A percentile compares a stretch with the other conserved stretches of the same genome.
phyloP scores from a whole-genome alignment of 2,888 invertebrate species.

The Biston betularia region DNA sequence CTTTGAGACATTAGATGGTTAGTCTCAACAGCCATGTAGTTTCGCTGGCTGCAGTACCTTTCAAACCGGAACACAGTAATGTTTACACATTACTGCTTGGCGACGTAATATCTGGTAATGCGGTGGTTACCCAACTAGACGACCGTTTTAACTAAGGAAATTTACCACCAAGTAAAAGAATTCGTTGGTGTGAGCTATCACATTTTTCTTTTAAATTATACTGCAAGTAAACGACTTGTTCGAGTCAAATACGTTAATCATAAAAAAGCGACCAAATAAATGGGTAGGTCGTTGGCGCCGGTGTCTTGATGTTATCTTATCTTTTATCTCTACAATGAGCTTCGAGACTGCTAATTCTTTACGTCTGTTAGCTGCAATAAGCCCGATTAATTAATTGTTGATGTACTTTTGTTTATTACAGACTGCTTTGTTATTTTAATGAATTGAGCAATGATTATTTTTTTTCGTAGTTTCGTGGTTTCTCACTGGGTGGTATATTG shows the following conservation, averaged over 20 bases:
- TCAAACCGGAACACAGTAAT: too few relatives aligned
- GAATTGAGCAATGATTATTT: not conserved
- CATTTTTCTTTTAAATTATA: constrained; percentile 17
- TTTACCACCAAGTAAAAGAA: too few relatives aligned
- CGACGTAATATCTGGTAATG: too few relatives aligned
- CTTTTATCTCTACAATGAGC: constrained; percentile 47
- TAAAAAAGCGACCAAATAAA: constrained; percentile 40
- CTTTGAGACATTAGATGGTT: too few relatives aligned
- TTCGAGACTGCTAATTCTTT: constrained; percentile 50
- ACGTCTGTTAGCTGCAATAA: constrained; percentile 45
- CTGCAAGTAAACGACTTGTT: not conserved
- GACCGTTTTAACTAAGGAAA: too few relatives aligned
- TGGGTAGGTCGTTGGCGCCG: constrained; percentile 49
- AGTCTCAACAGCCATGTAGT: too few relatives aligned
- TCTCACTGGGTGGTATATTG: too few relatives aligned
- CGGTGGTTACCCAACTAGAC: too few relatives aligned
- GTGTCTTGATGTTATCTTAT: constrained; percentile 50
- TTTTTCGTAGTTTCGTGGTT: not conserved
- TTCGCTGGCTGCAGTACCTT: too few relatives aligned
- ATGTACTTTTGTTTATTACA: constrained; percentile 35
- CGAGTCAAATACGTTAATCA: constrained; percentile 25
- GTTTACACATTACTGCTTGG: too few relatives aligned
- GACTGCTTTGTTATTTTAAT: constrained; percentile 29
- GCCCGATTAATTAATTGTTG: constrained; percentile 45
- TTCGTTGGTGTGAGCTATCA: constrained; percentile 26